Conservation (phyloP, 1,140 invertebrate species). For the Macrotrachela quadricornifera region DNA sequence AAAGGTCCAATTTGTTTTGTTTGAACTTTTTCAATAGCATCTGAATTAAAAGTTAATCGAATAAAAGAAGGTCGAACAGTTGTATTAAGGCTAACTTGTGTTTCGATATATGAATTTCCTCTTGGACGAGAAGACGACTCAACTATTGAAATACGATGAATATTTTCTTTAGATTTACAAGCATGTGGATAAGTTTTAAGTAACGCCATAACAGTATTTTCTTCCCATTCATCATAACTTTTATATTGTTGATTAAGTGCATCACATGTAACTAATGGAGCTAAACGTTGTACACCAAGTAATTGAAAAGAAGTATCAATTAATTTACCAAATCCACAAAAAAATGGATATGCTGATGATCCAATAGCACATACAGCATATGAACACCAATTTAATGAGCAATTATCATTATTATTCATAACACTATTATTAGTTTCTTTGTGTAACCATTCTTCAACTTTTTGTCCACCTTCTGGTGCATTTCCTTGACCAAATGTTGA, state of each 20-base stretch:
- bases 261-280: slow-evolving; percentile 59
- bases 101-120: slow-evolving; percentile 55
- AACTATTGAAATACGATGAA: slow-evolving; percentile 39
- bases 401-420: neutral
- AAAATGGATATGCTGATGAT: slow-evolving; percentile 85
- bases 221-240: slow-evolving; percentile 77
- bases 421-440: too few relatives aligned
- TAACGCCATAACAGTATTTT: too few relatives aligned
- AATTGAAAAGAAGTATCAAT: slow-evolving; percentile 70
- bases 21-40: too few relatives aligned
- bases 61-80: too few relatives aligned
- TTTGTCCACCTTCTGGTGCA: slow-evolving; percentile 83
- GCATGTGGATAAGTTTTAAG: too few relatives aligned
- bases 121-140: slow-evolving; percentile 83
- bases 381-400: slow-evolving; percentile 28
- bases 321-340: slow-evolving; percentile 78
- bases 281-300: slow-evolving; percentile 62
- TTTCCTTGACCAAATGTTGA: slow-evolving; percentile 90
- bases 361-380: slow-evolving; percentile 83
- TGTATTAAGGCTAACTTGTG: too few relatives aligned
- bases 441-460: too few relatives aligned
- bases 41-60: too few relatives aligned
- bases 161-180: slow-evolving; percentile 11
- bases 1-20: too few relatives aligned
- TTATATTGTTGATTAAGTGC: slow-evolving; percentile 88